Evolutionary conservation across 2,113 vertebrate genomes (phyloP), one percentile per base, ranked within the genome.

Genomic region (Lonchura striata): DNA sequence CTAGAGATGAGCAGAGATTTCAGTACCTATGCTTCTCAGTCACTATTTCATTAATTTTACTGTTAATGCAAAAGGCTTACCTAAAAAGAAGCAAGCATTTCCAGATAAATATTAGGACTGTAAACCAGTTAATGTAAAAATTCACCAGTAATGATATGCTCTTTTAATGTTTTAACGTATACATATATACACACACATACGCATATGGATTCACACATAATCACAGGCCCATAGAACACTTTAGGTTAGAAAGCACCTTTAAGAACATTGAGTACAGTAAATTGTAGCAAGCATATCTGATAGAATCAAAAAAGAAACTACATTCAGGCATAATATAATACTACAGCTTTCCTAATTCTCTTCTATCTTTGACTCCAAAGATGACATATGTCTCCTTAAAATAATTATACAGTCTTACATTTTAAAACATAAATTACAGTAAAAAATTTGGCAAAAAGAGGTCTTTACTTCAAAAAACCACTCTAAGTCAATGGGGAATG

Each of bases 131-230:
- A 57, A 31, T 28, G 3, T n/a, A 65, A 90, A 87, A 78, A 54
- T 24, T n/a, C 18, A 53, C 8, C 8, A 35, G 25, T 39, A 77
- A 57, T 33, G 39, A 42, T 13, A 42, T 1, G 2, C 1, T 30
- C 6, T 47, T 68, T 69, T 72, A 35, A 22, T 44, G 15, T 60
- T 7, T 37, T 37, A 18, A 19, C 46, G 3, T 50, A 20, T 16
- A 24, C 0, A n/a, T 28, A 25, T 13, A 37, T 10, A 37, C 4
- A 56, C 6, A 35, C 17, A 47, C 2, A 21, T 1, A 39, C 13
- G 8, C 25, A n/a, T 64, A 35, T 27, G 19, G 56, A 70, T 87
- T 69, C 18, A 69, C 30, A 74, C 4, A 19, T 6, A 83, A 28
- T 37, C 30, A 37, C 2, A 66, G 22, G 18, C 11, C 52, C 63